Conservation (phyloP, 2,113 vertebrate species). For the Oenanthe oenanthe region DNA sequence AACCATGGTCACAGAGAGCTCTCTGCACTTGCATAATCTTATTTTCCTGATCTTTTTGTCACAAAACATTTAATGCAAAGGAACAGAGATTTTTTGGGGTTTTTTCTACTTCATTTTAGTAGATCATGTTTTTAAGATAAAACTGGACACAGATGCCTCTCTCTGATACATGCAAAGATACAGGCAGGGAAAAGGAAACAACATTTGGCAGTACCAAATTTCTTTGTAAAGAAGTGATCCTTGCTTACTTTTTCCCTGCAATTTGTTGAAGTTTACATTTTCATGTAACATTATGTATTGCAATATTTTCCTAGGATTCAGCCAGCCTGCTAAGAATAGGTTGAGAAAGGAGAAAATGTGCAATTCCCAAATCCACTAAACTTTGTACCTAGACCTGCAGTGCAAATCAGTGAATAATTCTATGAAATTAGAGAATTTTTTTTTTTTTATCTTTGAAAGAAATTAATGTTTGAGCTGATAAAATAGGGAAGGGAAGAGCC, state of each 20-base stretch:
- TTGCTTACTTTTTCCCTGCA: neutral
- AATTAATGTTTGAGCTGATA: neutral
- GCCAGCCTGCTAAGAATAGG: neutral
- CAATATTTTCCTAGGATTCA: neutral
- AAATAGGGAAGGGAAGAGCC: neutral
- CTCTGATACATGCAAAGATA: neutral
- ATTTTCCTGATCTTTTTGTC: neutral
- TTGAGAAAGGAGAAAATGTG: neutral
- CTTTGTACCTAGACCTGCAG: neutral
- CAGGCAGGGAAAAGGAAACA: neutral
- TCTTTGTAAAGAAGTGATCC: neutral
- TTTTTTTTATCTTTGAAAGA: neutral
- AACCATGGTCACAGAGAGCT: neutral
- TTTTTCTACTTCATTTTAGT: neutral
- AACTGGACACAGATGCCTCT: neutral
- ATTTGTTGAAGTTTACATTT: neutral
- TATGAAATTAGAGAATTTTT: neutral
- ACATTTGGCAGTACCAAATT: neutral
- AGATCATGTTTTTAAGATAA: neutral
- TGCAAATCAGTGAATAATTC: neutral
- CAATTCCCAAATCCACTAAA: neutral
- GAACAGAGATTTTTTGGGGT: rapidly evolving
- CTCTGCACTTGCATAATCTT: neutral
- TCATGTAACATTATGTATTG: neutral
- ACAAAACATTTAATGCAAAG: neutral